Evolutionary conservation across 2,797 vertebrate genomes (phyloP).

Genomic region (Astyanax mexicanus): DNA sequence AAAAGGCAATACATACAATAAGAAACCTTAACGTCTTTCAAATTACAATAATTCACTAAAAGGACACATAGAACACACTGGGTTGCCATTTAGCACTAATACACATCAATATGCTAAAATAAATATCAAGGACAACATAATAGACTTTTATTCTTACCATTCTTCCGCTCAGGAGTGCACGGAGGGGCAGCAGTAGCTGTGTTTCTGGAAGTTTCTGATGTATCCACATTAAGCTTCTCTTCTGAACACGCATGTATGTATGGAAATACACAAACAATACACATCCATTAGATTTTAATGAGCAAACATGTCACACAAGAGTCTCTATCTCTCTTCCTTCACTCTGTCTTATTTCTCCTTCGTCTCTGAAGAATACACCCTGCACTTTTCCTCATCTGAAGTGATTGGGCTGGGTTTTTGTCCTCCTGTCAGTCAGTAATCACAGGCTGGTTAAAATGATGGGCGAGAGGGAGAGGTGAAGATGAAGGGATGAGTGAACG

Average conservation of each 20-base stretch:
- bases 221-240: neutral
- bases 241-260: slow-evolving; percentile 2
- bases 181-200: neutral
- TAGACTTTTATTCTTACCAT: neutral
- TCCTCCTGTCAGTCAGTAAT: slow-evolving; percentile 29
- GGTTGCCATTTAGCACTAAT: neutral
- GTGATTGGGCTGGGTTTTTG: slow-evolving; percentile 5
- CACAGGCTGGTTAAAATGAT: slow-evolving; percentile 31
- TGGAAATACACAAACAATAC: neutral
- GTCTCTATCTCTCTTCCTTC: neutral
- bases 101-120: neutral
- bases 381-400: neutral
- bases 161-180: slow-evolving; percentile 3
- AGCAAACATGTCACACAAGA: neutral
- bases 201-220: slow-evolving; percentile 1
- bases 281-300: neutral
- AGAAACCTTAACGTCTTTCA: neutral
- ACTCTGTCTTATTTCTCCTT: neutral
- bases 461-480: slow-evolving; percentile 15
- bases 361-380: slow-evolving; percentile 7
- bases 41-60: neutral
- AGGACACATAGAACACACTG: neutral
- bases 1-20: no score
- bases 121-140: no score
- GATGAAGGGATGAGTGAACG: slow-evolving; percentile 47